Percentiles rank a stretch among this genome's conserved stretches.
These are phyloP conservation scores for Leptatherina wallacei DNA, from an alignment of 2,797 vertebrate species.

Conservation along the genomic window DNA sequence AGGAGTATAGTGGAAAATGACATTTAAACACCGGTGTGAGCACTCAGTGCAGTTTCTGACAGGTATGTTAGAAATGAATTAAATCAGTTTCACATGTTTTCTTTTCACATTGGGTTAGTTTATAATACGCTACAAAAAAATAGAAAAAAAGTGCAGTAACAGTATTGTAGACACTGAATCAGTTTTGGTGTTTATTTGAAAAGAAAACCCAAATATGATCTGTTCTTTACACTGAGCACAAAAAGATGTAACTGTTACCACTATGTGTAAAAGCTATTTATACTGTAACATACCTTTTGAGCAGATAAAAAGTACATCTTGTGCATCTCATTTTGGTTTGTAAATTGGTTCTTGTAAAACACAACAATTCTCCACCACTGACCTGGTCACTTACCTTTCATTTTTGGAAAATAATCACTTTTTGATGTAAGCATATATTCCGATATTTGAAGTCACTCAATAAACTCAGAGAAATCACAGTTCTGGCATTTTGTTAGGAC, in stretches of 20 bases:
- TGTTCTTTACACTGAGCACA: background rate
- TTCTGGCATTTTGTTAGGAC: too few relatives aligned
- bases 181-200: constrained; percentile 4
- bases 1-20: constrained; percentile 54
- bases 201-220: background rate
- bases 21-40: constrained; percentile 62
- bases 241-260: background rate
- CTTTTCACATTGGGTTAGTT: constrained; percentile 35
- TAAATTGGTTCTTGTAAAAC: too few relatives aligned
- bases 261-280: background rate
- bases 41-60: constrained; percentile 59
- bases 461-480: too few relatives aligned
- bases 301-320: too few relatives aligned
- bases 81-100: constrained; percentile 58
- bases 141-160: constrained; percentile 10
- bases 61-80: constrained; percentile 59
- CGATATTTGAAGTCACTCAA: too few relatives aligned
- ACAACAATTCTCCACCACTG: too few relatives aligned
- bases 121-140: constrained; percentile 24
- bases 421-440: too few relatives aligned
- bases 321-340: too few relatives aligned
- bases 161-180: constrained; percentile 1
- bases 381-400: too few relatives aligned
- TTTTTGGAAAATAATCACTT: too few relatives aligned
- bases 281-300: too few relatives aligned